Evolutionary conservation across 1,140 invertebrate species (phyloP).

Genomic region (Anastrepha ludens): DNA sequence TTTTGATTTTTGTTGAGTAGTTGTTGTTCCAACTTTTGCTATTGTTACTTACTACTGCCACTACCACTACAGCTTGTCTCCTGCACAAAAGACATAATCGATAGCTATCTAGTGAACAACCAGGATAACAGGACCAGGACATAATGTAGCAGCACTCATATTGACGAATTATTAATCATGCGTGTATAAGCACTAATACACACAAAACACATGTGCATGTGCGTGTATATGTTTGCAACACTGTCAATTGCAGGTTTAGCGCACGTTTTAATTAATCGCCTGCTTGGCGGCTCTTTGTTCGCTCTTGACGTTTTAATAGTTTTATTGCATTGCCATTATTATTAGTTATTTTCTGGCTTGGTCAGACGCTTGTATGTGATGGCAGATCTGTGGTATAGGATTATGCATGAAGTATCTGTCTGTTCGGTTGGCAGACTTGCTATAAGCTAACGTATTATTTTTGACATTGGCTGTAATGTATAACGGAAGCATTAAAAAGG

Average conservation of each 20-base stretch:
- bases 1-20: not conserved
- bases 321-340: constrained; percentile 32
- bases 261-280: constrained; percentile 42
- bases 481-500: not conserved
- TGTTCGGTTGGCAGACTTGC: not conserved
- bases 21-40: not conserved
- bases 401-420: not conserved
- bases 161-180: constrained; percentile 40
- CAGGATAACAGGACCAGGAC: constrained; percentile 37
- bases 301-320: constrained; percentile 44
- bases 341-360: constrained; percentile 14
- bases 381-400: not conserved
- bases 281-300: not conserved
- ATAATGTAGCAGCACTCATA: constrained; percentile 21
- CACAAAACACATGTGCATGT: not conserved
- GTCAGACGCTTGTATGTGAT: not conserved
- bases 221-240: not conserved
- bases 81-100: constrained; percentile 1
- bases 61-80: not conserved
- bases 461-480: not conserved
- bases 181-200: not conserved
- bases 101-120: constrained; percentile 4
- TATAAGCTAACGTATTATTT: not conserved
- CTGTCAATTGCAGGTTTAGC: constrained; percentile 5
- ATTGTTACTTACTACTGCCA: not conserved